Conservation (phyloP, 2,797 vertebrate species). For the Merluccius polli region DNA sequence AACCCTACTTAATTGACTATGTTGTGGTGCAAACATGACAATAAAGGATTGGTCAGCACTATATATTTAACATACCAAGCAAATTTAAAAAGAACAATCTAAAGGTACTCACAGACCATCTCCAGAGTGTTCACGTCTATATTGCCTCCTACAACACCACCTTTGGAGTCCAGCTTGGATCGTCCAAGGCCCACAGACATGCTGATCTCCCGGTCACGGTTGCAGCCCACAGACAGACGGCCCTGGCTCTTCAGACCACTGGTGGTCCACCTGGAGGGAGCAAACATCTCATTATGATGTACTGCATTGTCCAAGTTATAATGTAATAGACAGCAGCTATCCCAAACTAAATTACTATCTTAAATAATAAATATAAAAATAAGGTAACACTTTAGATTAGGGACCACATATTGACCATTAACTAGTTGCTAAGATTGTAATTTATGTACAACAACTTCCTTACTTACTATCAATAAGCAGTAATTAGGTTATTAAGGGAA, state of each 20-base stretch:
- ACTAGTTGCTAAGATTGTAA: no score
- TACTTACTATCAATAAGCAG: no score
- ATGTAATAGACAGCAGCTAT: not conserved
- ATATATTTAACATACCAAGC: conserved; percentile 17
- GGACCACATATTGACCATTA: no score
- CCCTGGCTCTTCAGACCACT: conserved; percentile 98
- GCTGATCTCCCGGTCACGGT: conserved; percentile 94
- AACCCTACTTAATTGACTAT: no score
- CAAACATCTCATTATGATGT: not conserved
- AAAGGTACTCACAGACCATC: conserved; percentile 95
- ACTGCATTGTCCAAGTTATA: not conserved
- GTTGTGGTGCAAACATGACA: no score
- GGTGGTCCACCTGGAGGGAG: conserved; percentile 87
- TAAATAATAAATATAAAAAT: no score
- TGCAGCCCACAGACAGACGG: conserved; percentile 94
- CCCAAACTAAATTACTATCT: no score
- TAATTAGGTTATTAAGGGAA: no score
- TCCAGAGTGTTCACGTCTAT: conserved; percentile 98
- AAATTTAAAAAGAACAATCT: no score
- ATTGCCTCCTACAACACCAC: conserved; percentile 97
- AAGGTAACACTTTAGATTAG: no score
- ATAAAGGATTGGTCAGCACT: conserved; percentile 21
- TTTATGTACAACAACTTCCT: no score
- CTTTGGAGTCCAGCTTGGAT: conserved; percentile 96
- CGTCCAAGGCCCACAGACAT: conserved; percentile 97